Evolutionary conservation across 1,140 invertebrate species (phyloP), one percentile per base, ranked within the genome.

Genomic region (Tetragnatha versicolor): DNA sequence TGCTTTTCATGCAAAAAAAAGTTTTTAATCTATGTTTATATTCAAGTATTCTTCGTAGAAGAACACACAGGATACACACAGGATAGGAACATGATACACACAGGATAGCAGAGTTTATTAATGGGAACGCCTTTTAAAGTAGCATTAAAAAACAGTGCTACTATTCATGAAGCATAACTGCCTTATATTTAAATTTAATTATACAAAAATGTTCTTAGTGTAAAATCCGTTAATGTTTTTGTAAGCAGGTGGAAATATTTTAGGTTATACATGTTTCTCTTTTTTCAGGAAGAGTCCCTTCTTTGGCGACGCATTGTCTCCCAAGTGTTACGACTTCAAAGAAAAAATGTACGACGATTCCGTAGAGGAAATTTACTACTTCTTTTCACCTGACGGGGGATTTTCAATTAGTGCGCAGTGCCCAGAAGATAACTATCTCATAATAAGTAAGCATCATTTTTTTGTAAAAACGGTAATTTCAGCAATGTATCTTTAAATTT

Each of bases 241-340:
- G 39, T 7, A 17, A 42, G 39, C 7, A 17, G 39, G 39, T 7
- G 39, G 39, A 17, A 9, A 17, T 17, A 42, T 42, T 17, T 17
- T 17, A 9, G 39, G 47, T n/a, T n/a, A n/a, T 6, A 51, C 9
- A 51, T n/a, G 3, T 58, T 2, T 63, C 27, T 3, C 17, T 63
- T 33, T 22, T 51, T 20, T 17, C 45, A 68, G 65, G 42, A 68
- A 35, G 29, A 35, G 29, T 14, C 65, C 65, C 0, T 68, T 68
- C 65, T 68, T 49, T 10, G 42, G 65, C 2, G 65, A 68, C 25
- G 65, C 27, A 0, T 45, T 68, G 2, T 47, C 65, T 6, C 65
- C 65, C 29, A 68, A 51, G 14, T 68, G 65, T 29, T 33, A 51
- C 65, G 42, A 51, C 29, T 68, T 68, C 65, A 68, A 68, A 10